Percentiles rank a stretch among this genome's conserved stretches.
phyloP scores from a whole-genome alignment of 2,113 vertebrate genomes.

The Pardalotus punctatus region DNA sequence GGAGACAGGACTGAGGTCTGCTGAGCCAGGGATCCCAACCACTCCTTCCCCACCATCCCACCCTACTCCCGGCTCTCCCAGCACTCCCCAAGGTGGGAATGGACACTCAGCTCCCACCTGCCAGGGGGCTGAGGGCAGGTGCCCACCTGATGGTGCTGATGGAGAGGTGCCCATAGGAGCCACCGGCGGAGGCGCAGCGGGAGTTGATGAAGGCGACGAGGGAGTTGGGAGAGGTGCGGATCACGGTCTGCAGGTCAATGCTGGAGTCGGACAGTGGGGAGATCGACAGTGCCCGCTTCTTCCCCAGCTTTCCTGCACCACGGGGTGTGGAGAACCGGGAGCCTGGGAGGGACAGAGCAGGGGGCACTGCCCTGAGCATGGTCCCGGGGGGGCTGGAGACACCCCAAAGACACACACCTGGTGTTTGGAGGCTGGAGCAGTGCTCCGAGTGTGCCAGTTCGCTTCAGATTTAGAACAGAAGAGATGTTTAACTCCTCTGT shows the following conservation, averaged over 20 bases:
- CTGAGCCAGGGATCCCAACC: background rate
- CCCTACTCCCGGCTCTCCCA: background rate
- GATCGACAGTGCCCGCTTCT: constrained; percentile 95
- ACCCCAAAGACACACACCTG: background rate
- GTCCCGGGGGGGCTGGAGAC: background rate
- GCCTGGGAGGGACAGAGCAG: constrained; percentile 59
- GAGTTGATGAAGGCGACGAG: constrained; percentile 95
- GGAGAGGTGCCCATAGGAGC: constrained; percentile 95
- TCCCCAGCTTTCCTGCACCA: constrained; percentile 87
- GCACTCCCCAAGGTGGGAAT: background rate
- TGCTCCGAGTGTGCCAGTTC: background rate
- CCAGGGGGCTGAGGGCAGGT: background rate
- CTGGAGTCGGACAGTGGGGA: constrained; percentile 94
- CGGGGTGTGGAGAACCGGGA: constrained; percentile 90
- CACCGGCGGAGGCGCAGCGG: constrained; percentile 83
- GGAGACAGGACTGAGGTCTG: background rate
- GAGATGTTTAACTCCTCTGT: background rate
- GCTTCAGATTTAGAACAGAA: background rate
- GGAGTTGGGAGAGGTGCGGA: constrained; percentile 95
- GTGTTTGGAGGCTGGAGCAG: background rate
- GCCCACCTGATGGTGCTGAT: constrained; percentile 91
- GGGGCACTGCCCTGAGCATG: background rate
- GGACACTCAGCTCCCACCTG: background rate
- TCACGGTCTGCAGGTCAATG: constrained; percentile 94
- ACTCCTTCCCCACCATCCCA: background rate